These are phyloP conservation scores for Hesperophylax magnus DNA, from an alignment of 1,140 invertebrate species.

Conservation along the genomic window DNA sequence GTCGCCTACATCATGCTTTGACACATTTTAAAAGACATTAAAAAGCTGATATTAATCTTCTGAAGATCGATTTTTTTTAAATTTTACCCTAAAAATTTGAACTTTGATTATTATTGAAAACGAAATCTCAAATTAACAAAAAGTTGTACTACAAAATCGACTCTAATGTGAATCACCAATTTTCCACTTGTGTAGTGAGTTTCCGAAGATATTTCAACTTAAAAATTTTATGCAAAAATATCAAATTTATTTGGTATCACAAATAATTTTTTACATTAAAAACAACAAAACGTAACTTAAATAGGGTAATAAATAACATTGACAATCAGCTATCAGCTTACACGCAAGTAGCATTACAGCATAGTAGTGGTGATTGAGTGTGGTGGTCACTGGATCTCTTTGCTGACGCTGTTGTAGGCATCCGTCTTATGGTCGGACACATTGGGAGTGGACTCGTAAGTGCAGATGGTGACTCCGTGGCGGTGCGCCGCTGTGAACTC, in stretches of 20 bases:
- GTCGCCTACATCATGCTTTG: too few relatives aligned
- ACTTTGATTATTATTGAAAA: too few relatives aligned
- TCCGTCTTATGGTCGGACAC: slow-evolving; percentile 87
- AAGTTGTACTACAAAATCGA: too few relatives aligned
- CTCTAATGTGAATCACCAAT: too few relatives aligned
- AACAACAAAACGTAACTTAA: background rate
- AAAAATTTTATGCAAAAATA: background rate
- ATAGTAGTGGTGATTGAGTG: background rate
- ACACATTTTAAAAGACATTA: too few relatives aligned
- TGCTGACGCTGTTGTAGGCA: slow-evolving; percentile 74
- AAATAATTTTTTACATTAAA: background rate
- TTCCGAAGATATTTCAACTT: background rate
- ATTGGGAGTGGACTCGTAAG: slow-evolving; percentile 89
- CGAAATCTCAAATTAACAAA: too few relatives aligned
- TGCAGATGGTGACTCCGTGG: slow-evolving; percentile 92
- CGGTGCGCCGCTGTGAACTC: slow-evolving; percentile 88
- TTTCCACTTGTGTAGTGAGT: too few relatives aligned
- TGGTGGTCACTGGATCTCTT: slow-evolving; percentile 71
- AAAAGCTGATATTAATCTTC: too few relatives aligned
- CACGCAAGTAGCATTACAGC: background rate
- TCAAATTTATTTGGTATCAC: background rate
- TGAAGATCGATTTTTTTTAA: too few relatives aligned
- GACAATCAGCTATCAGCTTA: background rate
- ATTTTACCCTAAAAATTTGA: too few relatives aligned
- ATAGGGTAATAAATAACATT: background rate